Evolutionary conservation across 1,140 invertebrate species (phyloP), one percentile per base, ranked within the genome.

Genomic region (Heliothis subflexa): DNA sequence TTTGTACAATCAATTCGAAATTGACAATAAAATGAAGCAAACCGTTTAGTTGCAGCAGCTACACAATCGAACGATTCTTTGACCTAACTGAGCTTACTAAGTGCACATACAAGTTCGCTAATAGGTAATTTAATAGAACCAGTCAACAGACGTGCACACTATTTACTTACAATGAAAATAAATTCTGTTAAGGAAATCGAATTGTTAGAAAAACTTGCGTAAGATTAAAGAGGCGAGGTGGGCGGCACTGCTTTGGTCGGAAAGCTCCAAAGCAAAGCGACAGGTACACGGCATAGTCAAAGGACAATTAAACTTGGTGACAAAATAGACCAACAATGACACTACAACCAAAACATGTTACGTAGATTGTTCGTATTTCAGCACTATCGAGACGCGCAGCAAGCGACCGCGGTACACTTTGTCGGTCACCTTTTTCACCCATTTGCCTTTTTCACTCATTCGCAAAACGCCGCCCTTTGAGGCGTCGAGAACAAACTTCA

Each of bases 301-400:
- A 85, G 84, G 47, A 87, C 85, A 84, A 90, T 89, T 85, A 78
- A 88, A 86, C 71, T 83, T 80, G 78, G 80, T 83, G 79, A 85
- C 83, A 87, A 87, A 83, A 88, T 87, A 85, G 86, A 84, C 50
- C 85, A 86, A 92, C 88, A 92, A 93, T 89, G 80, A 80, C 82
- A 86, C 83, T 83, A 91, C 78, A 89, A 87, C 85, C 86, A 91
- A 91, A 94, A 94, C 90, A 93, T 89, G 88, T 92, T 88, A 88
- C 84, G 85, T 88, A 77, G 68, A 92, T 94, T 94, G 91, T 94
- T 78, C 52, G 66, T 81, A 83, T 88, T 91, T 93, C 91, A 94
- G 90, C 91, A 90, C 91, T 90, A 89, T 92, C 83, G 82, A 87
- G 81, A 52, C 50, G 75, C 88, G 33, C 90, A 47, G 85, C 90